phyloP scores from a whole-genome alignment of 2,797 vertebrate species.

The Denticeps clupeoides region DNA sequence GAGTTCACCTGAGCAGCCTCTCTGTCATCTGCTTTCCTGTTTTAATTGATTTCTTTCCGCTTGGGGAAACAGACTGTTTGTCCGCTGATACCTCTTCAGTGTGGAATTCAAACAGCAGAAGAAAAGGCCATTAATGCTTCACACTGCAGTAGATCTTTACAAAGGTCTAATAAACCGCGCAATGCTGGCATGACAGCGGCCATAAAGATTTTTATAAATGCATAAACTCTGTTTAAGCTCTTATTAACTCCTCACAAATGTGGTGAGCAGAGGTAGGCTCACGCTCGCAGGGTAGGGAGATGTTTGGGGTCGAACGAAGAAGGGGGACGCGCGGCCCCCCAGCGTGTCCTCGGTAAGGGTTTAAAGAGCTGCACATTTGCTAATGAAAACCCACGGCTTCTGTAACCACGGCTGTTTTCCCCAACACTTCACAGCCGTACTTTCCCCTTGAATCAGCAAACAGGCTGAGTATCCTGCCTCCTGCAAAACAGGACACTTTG shows the following conservation, averaged over 20 bases:
- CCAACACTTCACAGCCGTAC: constrained; percentile 41
- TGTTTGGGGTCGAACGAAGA: no score
- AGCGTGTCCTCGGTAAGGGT: no score
- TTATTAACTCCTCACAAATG: not conserved
- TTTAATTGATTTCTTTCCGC: no score
- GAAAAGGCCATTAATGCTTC: constrained; percentile 1
- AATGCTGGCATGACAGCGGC: not conserved
- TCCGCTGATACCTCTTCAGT: not conserved
- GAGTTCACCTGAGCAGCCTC: no score
- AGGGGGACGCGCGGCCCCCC: no score
- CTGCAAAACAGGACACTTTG: constrained; percentile 55
- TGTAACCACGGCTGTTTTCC: not conserved
- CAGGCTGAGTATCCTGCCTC: constrained; percentile 45
- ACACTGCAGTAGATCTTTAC: constrained; percentile 1
- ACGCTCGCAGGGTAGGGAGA: no score
- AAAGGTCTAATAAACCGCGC: constrained; percentile 1
- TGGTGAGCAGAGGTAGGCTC: no score
- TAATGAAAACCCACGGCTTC: constrained; percentile 41
- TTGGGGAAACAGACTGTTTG: no score
- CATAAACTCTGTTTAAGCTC: not conserved
- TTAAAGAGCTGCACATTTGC: constrained; percentile 40
- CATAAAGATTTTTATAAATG: constrained; percentile 7
- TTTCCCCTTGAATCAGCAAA: constrained; percentile 56
- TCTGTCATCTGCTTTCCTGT: no score
- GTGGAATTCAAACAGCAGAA: not conserved